These are phyloP conservation scores for Molossus molossus DNA, from an alignment of 2,797 vertebrate genomes.

Conservation along the genomic window DNA sequence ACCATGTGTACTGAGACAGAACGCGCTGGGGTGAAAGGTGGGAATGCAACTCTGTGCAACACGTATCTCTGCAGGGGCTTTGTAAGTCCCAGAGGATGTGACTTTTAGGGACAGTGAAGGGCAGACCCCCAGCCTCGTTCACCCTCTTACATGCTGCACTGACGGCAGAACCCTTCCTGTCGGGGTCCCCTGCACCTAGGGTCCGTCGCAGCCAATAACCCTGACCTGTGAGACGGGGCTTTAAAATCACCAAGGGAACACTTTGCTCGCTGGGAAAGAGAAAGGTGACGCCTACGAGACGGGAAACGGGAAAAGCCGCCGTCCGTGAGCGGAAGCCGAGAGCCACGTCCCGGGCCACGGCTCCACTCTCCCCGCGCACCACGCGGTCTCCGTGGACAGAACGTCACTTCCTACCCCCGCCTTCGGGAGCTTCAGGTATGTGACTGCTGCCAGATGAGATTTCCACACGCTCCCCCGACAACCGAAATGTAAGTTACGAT, in stretches of 20 bases:
- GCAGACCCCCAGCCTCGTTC: constrained; percentile 6
- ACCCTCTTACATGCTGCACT: background rate
- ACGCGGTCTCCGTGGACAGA: background rate
- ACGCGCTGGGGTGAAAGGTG: constrained; percentile 49
- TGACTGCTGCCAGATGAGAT: background rate
- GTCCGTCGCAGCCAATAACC: background rate
- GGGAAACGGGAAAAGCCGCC: background rate
- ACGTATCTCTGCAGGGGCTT: constrained; percentile 55
- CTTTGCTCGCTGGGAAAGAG: background rate
- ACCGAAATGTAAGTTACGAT: background rate
- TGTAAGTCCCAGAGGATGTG: constrained; percentile 71
- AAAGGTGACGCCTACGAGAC: background rate
- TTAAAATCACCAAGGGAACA: background rate
- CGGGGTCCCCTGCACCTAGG: too few relatives aligned
- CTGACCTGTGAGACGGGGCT: background rate
- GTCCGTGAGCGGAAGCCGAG: background rate
- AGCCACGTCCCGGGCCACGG: background rate
- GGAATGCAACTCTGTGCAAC: background rate
- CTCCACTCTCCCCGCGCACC: background rate
- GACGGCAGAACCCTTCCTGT: background rate
- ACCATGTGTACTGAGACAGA: constrained; percentile 3
- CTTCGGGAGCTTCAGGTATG: background rate
- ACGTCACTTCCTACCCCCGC: background rate
- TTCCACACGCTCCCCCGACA: background rate
- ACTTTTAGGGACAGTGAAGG: constrained; percentile 61